Evolutionary conservation across 2,113 vertebrate species (phyloP), one percentile per base, ranked within the genome.

Genomic region (Stigmatopora argus): DNA sequence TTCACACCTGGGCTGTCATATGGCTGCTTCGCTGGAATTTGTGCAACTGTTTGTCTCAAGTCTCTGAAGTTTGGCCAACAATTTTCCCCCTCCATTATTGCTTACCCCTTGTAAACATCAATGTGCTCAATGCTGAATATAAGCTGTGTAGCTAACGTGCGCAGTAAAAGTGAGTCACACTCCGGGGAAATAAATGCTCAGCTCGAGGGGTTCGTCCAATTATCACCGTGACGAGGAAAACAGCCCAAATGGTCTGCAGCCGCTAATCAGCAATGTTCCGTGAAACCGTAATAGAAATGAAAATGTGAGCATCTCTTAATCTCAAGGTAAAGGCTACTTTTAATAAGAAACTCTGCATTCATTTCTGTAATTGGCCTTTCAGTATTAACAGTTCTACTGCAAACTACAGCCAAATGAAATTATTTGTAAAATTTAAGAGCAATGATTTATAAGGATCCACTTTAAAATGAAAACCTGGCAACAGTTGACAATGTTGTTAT

Each of bases 151-250:
- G 67, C 45, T 31, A 48, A 59, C 13, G 41, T n/a, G 68, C 38
- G 38, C 41, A 49, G 14, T 51, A 52, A 61, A 56, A 65, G 4
- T 56, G 67, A 67, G 62, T 64, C 65, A 56, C 58, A 56, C 48
- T 71, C 35, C 9, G 17, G 13, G 56, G 41, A 64, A 76, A 74
- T 64, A 5, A 70, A 75, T 57, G 26, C 63, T 67, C 5, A 51
- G 41, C 64, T 62, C 59, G 17, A 61, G 8, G 47, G 48, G 23
- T 64, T 67, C 44, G 23, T 69, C 17, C 26, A 51, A 19, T 70
- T 74, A n/a, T 60, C 49, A 64, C 17, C 17, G 11, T 55, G 49
- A n/a, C 63, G 49, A 18, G 51, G 53, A 21, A 70, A 73, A 70
- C 31, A 34, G 72, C 35, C 21, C n/a, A n/a, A 31, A 72, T 62